phyloP scores from a whole-genome alignment of 2,888 invertebrate genomes.

The Drosophila merina region DNA sequence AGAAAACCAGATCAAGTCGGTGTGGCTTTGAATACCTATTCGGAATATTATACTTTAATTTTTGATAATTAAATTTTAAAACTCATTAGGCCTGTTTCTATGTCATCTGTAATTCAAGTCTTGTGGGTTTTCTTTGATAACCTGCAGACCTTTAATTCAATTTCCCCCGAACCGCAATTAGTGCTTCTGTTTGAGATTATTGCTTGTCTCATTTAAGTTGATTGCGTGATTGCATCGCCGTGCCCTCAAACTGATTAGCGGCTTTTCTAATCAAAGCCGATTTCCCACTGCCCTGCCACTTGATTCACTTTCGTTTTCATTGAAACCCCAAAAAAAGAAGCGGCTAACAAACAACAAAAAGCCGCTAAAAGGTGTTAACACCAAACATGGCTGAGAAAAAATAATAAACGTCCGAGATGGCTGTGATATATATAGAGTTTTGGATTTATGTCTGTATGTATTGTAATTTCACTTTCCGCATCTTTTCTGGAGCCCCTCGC shows the following conservation, averaged over 20 bases:
- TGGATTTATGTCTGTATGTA: constrained; percentile 32
- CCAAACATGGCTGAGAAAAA: constrained; percentile 32
- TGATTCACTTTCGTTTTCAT: constrained; percentile 75
- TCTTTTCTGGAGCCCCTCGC: constrained; percentile 55
- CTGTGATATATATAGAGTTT: constrained; percentile 12
- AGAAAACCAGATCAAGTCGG: not conserved
- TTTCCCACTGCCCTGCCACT: constrained; percentile 35
- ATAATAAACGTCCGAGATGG: constrained; percentile 17
- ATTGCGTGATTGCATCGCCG: constrained; percentile 36
- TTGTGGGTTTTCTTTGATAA: not conserved
- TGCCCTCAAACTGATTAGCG: constrained; percentile 59
- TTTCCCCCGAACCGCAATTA: constrained; percentile 50
- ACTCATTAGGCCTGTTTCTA: not conserved
- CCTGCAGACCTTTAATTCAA: not conserved
- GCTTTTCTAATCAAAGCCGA: constrained; percentile 47
- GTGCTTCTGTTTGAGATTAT: constrained; percentile 38
- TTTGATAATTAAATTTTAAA: not conserved
- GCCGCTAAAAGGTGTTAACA: constrained; percentile 56
- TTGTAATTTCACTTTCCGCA: constrained; percentile 75
- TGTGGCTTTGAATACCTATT: not conserved
- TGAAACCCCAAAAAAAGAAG: constrained; percentile 52
- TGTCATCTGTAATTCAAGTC: not conserved
- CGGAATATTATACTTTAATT: not conserved
- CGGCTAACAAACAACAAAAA: constrained; percentile 15
- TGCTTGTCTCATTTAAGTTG: constrained; percentile 19